Conservation (phyloP, 2,888 invertebrate species). For the Eudiplozoon nipponicum region DNA sequence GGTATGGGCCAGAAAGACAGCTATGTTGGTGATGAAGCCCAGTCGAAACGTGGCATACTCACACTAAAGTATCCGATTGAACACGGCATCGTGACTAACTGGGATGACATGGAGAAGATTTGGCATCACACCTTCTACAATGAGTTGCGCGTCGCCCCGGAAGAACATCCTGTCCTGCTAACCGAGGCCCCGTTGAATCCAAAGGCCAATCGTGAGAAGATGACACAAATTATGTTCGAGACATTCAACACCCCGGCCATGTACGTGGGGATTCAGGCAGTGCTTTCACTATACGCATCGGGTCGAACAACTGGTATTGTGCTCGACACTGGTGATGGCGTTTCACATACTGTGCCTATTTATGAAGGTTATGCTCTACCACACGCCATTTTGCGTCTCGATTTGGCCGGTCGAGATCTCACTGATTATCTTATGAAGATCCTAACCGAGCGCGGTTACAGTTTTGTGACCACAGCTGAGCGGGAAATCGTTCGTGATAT, state of each 20-base stretch:
- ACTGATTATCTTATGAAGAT: conserved; percentile 82
- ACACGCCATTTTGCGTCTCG: conserved; percentile 69
- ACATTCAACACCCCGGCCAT: conserved; percentile 33
- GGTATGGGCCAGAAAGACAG: conserved; percentile 49
- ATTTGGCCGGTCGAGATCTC: conserved; percentile 65
- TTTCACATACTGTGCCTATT: conserved; percentile 66
- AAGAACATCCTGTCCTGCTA: conserved; percentile 53
- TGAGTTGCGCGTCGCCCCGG: conserved; percentile 28
- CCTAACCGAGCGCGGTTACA: conserved; percentile 57
- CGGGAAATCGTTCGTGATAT: conserved; percentile 69
- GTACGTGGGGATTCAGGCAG: conserved; percentile 37
- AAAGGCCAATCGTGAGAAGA: conserved; percentile 57
- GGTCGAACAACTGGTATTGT: conserved; percentile 36
- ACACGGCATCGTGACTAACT: conserved; percentile 23
- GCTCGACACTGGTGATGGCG: conserved; percentile 62
- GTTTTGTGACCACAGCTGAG: conserved; percentile 48
- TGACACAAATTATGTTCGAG: conserved; percentile 40
- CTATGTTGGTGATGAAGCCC: conserved; percentile 22
- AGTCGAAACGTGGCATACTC: conserved; percentile 24
- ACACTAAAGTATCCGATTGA: conserved; percentile 23
- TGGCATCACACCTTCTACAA: conserved; percentile 26
- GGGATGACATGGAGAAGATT: conserved; percentile 26
- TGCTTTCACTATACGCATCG: conserved; percentile 17
- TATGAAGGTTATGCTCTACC: conserved; percentile 65
- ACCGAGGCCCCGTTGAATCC: conserved; percentile 59